Evolutionary conservation across 2,888 invertebrate genomes (phyloP).

Genomic region (Drosophila melanocephala): DNA sequence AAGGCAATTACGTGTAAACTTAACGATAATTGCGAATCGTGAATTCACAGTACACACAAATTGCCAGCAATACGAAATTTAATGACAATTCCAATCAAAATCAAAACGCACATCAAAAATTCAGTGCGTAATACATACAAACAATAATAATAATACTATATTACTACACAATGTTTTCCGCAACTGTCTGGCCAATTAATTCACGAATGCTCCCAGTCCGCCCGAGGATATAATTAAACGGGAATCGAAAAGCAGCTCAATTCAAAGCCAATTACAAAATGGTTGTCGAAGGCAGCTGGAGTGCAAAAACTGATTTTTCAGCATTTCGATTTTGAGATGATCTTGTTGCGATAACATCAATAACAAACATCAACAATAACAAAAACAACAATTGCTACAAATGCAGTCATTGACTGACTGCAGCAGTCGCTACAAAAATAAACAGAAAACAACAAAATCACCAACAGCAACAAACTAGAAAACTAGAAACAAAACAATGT

Average conservation of each 20-base stretch:
- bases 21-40: conserved; percentile 15
- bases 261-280: conserved; percentile 41
- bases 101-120: conserved; percentile 24
- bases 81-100: conserved; percentile 46
- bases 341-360: conserved; percentile 62
- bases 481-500: neutral
- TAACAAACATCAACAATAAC: conserved; percentile 35
- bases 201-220: conserved; percentile 16
- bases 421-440: conserved; percentile 33
- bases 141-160: conserved; percentile 9
- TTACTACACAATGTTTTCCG: conserved; percentile 46
- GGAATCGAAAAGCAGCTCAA: conserved; percentile 25
- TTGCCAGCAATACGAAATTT: conserved; percentile 24
- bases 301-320: conserved; percentile 35
- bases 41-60: conserved; percentile 24
- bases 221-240: conserved; percentile 15
- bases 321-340: conserved; percentile 50
- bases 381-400: conserved; percentile 38
- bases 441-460: conserved; percentile 25
- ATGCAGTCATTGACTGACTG: conserved; percentile 63
- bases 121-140: conserved; percentile 38
- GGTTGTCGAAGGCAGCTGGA: conserved; percentile 33
- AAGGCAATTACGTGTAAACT: conserved; percentile 20
- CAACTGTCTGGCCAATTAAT: conserved; percentile 45
- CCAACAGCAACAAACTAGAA: conserved; percentile 6